Base-by-base conservation (phyloP, 2,888 invertebrate genomes). In the Coenonympha arcania region DNA sequence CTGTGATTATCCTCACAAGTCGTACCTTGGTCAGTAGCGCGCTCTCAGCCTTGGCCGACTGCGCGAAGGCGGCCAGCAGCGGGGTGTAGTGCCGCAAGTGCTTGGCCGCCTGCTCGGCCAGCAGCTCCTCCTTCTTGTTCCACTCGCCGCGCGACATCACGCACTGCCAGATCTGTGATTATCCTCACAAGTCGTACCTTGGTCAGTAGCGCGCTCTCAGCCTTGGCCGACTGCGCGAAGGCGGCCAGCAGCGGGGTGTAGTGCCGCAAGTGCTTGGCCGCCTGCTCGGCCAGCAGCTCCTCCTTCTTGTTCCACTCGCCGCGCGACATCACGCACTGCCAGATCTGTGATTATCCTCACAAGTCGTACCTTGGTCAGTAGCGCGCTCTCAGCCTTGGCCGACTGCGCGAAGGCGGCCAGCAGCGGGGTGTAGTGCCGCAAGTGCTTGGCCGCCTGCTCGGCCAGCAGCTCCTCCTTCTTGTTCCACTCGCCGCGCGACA, bases 281-380 rank as follows among this genome's bases (percentile, higher is more conserved):
- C 97, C 84, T 98, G 98, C 72, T 98, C 98, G 42, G 97, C 95
- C 59, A 98, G 91, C 65, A 98, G 83, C 79, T 98, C 98, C 79
- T 98, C 98, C 76, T 98, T 98, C 85, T 98, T 98, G 85, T 97
- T 98, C 98, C 98, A 98, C 84, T 98, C 98, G 53, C 95, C 95
- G 68, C 95, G 92, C 46, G 93, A 92, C 98, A 98, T 98, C 66
- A 98, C 91, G 59, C 95, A 95, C 61, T 91, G 92, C 98, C 98
- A 98, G 68, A 97, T 91, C 95, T 95, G 51, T 1, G 26, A 15
- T 9, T n/a, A n/a, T n/a, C n/a, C n/a, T n/a, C n/a, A n/a, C n/a
- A n/a, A n/a, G n/a, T n/a, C 20, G 31, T 61, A 83, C 85, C 86
- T 96, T 95, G 61, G 94, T 88, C 70, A 98, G 90, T 61, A 98